Base-by-base conservation (phyloP, 2,113 vertebrate genomes). In the Rutilus rutilus region DNA sequence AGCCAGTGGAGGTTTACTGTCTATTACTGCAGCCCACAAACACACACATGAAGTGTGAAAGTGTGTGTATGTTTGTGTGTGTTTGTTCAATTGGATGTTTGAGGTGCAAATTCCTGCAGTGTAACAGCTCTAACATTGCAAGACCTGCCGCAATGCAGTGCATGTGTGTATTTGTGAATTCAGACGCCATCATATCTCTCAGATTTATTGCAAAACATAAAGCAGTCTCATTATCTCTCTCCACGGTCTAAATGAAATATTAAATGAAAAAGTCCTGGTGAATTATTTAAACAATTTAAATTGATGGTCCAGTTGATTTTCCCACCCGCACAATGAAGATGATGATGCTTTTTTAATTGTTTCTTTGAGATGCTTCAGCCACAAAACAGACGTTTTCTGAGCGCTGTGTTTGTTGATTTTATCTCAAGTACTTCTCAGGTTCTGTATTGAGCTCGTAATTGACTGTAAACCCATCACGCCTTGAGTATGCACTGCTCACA, bases 141-240 rank as follows among this genome's bases (percentile, higher is more conserved):
- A 69, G 25, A 52, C 64, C 62, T 67, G 69, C 59, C 45, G 85
- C 85, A 86, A 76, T 86, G 85, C 85, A 54, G 79, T 42, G 42
- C n/a, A 23, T 83, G 47, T 39, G 21, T 57, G 65, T 69, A 45
- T 27, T 4, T 83, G 33, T 83, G 81, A 73, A 73, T 73, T 57
- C 6, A 73, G 42, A 73, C 0, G 3, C 23, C 50, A 59, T 71
- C n/a, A 27, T 73, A 23, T 83, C 67, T 73, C 73, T 73, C 23
- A 25, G n/a, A 83, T 73, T 59, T 57, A 83, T 27, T 73, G 47
- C 47, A 54, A 69, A 82, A 67, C 39, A 82, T 50, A 86, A 12
- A 54, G 23, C 9, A n/a, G n/a, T 30, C 25, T 54, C 21, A 39
- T 65, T 77, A 82, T 36, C 59, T 30, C 21, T 73, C 27, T 11